Conservation (phyloP, 2,797 vertebrate species). For the Taenioides sp. region DNA sequence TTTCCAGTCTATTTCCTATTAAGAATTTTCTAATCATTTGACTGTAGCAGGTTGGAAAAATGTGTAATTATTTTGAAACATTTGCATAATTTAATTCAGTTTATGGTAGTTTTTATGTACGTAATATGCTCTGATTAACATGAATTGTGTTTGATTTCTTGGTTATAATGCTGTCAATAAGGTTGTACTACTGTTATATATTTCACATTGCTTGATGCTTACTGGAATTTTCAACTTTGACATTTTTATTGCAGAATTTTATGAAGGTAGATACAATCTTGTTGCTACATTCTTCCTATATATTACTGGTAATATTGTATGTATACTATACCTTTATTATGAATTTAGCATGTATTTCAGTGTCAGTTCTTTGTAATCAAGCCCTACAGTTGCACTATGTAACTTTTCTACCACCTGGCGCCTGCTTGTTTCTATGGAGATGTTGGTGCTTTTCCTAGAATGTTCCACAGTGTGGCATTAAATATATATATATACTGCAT, state of each 20-base stretch:
- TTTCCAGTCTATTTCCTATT: constrained; percentile 36
- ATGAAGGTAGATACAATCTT: constrained; percentile 18
- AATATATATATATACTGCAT: too few relatives aligned
- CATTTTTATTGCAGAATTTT: constrained; percentile 35
- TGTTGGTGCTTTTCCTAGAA: too few relatives aligned
- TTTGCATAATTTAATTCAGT: constrained; percentile 46
- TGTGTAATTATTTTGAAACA: constrained; percentile 1
- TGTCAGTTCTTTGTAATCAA: too few relatives aligned
- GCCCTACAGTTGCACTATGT: too few relatives aligned
- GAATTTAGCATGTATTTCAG: too few relatives aligned
- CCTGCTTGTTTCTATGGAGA: too few relatives aligned
- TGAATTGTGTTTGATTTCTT: constrained; percentile 8
- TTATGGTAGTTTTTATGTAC: constrained; percentile 39
- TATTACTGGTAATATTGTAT: neutral
- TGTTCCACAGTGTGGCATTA: too few relatives aligned
- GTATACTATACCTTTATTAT: neutral
- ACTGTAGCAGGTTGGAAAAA: neutral
- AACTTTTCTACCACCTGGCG: too few relatives aligned
- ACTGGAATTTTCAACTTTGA: constrained; percentile 33
- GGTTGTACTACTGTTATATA: constrained; percentile 59
- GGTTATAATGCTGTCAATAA: constrained; percentile 31
- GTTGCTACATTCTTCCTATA: constrained; percentile 15
- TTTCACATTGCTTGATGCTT: constrained; percentile 56
- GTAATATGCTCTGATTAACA: constrained; percentile 35
- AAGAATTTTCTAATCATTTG: constrained; percentile 45